Conservation (phyloP, 1,140 invertebrate species). For the Bombus confusus region DNA sequence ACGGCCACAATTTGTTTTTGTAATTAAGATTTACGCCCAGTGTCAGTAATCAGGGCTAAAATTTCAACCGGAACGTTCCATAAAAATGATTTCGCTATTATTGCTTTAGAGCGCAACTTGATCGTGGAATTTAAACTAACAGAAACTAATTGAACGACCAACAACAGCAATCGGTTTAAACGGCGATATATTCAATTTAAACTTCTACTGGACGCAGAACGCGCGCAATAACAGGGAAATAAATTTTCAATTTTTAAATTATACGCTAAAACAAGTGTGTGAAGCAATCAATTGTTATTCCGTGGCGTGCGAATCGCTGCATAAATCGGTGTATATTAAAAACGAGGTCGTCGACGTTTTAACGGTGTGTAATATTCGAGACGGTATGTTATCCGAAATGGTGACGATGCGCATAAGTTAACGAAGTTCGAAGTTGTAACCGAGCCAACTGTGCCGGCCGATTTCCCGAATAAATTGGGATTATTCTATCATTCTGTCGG, state of each 20-base stretch:
- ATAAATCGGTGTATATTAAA: conserved; percentile 5
- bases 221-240: background rate
- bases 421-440: conserved; percentile 45
- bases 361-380: conserved; percentile 23
- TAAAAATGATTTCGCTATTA: background rate
- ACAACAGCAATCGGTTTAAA: background rate
- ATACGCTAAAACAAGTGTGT: no score
- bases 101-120: no score
- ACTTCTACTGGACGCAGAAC: background rate
- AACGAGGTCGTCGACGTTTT: conserved; percentile 28
- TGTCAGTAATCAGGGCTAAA: background rate
- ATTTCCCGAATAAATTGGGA: conserved; percentile 42
- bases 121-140: background rate
- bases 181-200: background rate
- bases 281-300: background rate
- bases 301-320: background rate
- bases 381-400: conserved; percentile 3
- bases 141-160: background rate
- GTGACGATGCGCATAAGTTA: conserved; percentile 40
- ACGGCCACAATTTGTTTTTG: background rate
- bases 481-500: conserved; percentile 49
- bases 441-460: conserved; percentile 41
- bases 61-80: background rate
- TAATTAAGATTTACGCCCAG: background rate
- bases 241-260: background rate